Base-by-base conservation (phyloP, 1,140 invertebrate genomes). In the Drosophila sp. region DNA sequence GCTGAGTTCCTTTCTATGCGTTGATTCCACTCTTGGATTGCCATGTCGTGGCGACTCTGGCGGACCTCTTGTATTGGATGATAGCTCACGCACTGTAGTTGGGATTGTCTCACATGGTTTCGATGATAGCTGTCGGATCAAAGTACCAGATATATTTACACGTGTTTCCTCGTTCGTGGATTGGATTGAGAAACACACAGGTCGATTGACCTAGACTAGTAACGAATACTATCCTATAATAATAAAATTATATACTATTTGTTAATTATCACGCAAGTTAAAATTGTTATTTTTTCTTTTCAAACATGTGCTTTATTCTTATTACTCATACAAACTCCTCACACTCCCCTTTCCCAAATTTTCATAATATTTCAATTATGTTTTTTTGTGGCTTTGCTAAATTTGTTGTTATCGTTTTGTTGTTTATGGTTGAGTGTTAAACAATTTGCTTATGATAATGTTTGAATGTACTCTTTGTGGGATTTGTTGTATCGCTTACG, bases 301-400 rank as follows among this genome's bases (percentile, higher is more conserved):
- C 84, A 89, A 89, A 89, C 83, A 78, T 87, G 83, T 89, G 83
- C 84, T 89, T 89, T 87, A 89, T 89, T 89, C 77, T 89, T 80
- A 83, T 89, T 89, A 78, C 79, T 87, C 87, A 77, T 89, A 89
- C 76, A 89, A 89, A 89, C 79, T 79, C 46, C 78, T 65, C 77
- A 83, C 79, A 69, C 64, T 67, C 63, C 61, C 58, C 43, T 46
- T 74, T 70, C 61, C 74, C 70, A 66, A 51, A 63, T 54, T 56
- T 45, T 67, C 34, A 21, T 61, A 58, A 40, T 61, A 36, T 50
- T 59, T 64, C 38, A 16, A 7, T 59, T 13, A 36, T 72, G 16
- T 70, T 80, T 34, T 69, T 62, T 82, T 84, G 80, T 83, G 80
- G 76, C 76, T 80, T 83, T 84, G 66, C 80, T 84, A 84, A 80